Evolutionary conservation across 2,888 invertebrate species (phyloP).

Genomic region (Rotaria macrura): DNA sequence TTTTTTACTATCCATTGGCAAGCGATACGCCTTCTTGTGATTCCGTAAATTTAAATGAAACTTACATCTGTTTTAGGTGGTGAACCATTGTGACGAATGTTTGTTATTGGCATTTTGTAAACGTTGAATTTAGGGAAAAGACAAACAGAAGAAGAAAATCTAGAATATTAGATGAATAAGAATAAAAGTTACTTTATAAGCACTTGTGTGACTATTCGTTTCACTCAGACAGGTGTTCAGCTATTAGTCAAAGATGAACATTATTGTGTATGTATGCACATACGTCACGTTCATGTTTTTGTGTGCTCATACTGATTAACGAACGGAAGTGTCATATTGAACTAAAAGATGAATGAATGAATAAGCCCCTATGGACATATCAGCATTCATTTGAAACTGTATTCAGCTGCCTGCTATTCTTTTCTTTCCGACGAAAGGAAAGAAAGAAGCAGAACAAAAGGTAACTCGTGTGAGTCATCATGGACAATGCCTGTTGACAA

Average conservation of each 20-base stretch:
- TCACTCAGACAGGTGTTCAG: neutral
- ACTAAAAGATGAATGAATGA: neutral
- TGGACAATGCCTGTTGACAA: neutral
- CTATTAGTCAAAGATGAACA: neutral
- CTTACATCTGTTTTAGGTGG: neutral
- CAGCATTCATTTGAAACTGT: neutral
- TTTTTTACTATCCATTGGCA: no score
- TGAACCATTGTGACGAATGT: neutral
- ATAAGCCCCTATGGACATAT: neutral
- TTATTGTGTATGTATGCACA: neutral
- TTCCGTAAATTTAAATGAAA: neutral
- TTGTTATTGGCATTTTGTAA: neutral
- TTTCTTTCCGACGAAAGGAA: neutral
- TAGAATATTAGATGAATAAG: neutral
- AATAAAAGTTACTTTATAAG: neutral
- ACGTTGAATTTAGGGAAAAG: neutral
- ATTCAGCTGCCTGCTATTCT: neutral
- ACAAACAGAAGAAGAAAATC: neutral
- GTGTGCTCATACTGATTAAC: neutral
- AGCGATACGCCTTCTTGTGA: neutral
- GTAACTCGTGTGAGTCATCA: neutral
- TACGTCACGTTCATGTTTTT: neutral
- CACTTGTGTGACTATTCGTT: neutral
- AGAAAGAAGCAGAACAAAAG: neutral
- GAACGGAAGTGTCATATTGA: neutral